Evolutionary conservation across 2,797 vertebrate species (phyloP).

Genomic region (Ptychobarbus kaznakovi): DNA sequence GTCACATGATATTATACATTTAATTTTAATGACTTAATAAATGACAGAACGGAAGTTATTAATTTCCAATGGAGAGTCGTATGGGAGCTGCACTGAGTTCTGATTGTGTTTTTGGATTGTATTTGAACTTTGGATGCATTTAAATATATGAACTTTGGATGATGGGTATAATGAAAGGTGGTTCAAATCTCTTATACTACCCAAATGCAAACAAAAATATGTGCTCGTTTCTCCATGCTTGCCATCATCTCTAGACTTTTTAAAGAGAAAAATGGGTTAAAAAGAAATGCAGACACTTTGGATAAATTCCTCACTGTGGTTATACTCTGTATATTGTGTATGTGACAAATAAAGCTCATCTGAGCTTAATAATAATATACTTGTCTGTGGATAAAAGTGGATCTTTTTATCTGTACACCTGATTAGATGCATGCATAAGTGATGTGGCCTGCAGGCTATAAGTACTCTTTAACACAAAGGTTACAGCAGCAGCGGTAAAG

Average conservation of each 20-base stretch:
- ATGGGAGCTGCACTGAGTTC: not conserved
- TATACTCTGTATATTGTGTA: too few species aligned
- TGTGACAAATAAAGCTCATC: too few species aligned
- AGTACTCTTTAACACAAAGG: constrained; percentile 26
- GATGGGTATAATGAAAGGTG: not conserved
- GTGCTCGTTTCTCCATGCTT: not conserved
- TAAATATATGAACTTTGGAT: not conserved
- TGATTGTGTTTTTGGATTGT: not conserved
- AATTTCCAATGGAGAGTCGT: not conserved
- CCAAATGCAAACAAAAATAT: not conserved
- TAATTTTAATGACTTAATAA: not conserved
- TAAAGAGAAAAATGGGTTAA: not conserved
- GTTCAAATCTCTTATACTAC: not conserved
- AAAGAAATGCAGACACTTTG: too few species aligned
- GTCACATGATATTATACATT: not conserved
- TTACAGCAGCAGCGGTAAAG: not conserved
- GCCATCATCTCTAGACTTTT: not conserved
- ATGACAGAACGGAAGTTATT: not conserved
- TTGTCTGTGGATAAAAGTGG: not conserved
- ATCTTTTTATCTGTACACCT: constrained; percentile 12
- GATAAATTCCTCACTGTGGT: too few species aligned
- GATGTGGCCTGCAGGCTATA: constrained; percentile 24
- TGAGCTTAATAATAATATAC: not conserved
- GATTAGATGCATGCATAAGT: constrained; percentile 10
- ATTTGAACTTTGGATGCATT: not conserved